A percentile compares a stretch with the other conserved stretches of the same genome.
Conservation (phyloP, 2,113 vertebrate genomes). For the Isurus oxyrinchus region DNA sequence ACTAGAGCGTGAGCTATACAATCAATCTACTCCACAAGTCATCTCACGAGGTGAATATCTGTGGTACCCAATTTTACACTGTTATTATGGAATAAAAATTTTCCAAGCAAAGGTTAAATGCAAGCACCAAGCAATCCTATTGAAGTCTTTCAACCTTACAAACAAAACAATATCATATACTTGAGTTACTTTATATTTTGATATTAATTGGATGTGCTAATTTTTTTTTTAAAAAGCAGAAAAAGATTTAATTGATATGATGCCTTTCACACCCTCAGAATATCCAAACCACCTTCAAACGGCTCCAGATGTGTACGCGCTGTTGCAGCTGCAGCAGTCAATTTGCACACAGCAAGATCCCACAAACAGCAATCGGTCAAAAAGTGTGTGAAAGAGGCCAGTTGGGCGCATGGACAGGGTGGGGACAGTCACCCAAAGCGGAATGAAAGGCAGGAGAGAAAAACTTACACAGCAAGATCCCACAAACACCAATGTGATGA, state of each 20-base stretch:
- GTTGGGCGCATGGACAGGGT: background rate
- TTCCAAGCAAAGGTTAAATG: background rate
- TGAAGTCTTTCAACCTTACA: background rate
- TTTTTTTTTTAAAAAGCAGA: background rate
- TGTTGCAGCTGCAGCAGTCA: background rate
- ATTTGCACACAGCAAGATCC: background rate
- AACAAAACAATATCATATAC: background rate
- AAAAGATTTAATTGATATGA: background rate
- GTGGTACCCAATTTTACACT: background rate
- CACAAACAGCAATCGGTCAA: background rate
- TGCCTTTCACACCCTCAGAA: background rate
- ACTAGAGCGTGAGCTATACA: background rate
- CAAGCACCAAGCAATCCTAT: background rate
- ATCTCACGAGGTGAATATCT: constrained; percentile 18
- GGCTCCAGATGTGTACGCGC: background rate
- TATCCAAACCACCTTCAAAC: background rate
- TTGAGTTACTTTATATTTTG: background rate
- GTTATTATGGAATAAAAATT: constrained; percentile 16
- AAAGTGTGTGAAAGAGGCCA: background rate
- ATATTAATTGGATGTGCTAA: background rate
- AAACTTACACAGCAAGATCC: too few species aligned
- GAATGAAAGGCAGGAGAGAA: background rate
- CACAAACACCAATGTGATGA: too few species aligned
- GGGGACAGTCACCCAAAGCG: too few species aligned
- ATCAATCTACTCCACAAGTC: constrained; percentile 15